These are phyloP conservation scores for Phrynosoma platyrhinos DNA, from an alignment of 2,113 vertebrate genomes.

Conservation along the genomic window DNA sequence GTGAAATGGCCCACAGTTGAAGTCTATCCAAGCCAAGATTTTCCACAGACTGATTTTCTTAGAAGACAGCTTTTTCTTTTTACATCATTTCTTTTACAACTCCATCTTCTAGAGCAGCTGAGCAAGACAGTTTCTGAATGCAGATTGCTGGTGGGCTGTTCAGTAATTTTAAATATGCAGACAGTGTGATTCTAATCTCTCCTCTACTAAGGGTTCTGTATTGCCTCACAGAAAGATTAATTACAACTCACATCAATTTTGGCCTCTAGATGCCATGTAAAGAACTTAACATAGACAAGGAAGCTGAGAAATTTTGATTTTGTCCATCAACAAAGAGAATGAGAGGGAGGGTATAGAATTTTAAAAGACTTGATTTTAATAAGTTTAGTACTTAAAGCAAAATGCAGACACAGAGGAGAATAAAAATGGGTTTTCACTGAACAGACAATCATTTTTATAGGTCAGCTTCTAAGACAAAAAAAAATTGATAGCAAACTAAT, in stretches of 20 bases:
- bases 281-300: slow-evolving; percentile 69
- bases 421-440: slow-evolving; percentile 31
- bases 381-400: slow-evolving; percentile 41
- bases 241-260: slow-evolving; percentile 75
- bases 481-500: slow-evolving; percentile 37
- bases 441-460: slow-evolving; percentile 50
- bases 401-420: slow-evolving; percentile 47
- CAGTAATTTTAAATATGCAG: slow-evolving; percentile 74
- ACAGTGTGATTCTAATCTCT: slow-evolving; percentile 62
- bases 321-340: slow-evolving; percentile 38
- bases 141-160: slow-evolving; percentile 62
- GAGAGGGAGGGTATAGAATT: slow-evolving; percentile 41
- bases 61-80: slow-evolving; percentile 19
- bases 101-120: slow-evolving; percentile 47
- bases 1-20: not conserved
- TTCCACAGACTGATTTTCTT: slow-evolving; percentile 33
- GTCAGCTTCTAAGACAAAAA: slow-evolving; percentile 56
- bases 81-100: slow-evolving; percentile 35
- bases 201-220: slow-evolving; percentile 62
- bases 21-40: not conserved
- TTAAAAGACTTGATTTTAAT: slow-evolving; percentile 36
- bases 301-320: slow-evolving; percentile 73
- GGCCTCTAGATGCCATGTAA: slow-evolving; percentile 80
- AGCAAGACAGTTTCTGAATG: slow-evolving; percentile 63
- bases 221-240: slow-evolving; percentile 76